Conservation (phyloP, 2,797 vertebrate genomes). For the Sebastes nivosus region DNA sequence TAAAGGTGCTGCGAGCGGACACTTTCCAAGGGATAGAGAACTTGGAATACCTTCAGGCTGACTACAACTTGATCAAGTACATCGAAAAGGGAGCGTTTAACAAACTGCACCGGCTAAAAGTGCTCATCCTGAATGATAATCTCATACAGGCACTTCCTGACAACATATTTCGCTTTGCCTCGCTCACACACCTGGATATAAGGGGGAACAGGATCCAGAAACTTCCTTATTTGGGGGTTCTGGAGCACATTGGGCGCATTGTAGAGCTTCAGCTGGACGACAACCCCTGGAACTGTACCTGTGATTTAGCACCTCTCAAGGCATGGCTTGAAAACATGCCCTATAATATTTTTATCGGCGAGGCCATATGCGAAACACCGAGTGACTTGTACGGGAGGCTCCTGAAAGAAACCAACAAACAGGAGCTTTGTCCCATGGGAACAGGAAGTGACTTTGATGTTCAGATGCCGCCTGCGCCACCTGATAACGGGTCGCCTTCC, state of each 20-base stretch:
- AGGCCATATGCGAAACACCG: conserved; percentile 97
- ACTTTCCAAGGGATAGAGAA: conserved; percentile 98
- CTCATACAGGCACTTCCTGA: conserved; percentile 95
- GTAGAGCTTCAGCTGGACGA: conserved; percentile 97
- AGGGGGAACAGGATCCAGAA: conserved; percentile 98
- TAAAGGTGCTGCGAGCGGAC: conserved; percentile 95
- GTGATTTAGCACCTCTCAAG: conserved; percentile 96
- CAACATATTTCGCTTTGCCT: conserved; percentile 98
- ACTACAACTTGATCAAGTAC: conserved; percentile 99
- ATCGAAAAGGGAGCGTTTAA: conserved; percentile 99
- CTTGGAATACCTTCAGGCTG: conserved; percentile 99
- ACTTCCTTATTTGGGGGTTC: conserved; percentile 95
- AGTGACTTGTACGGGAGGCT: conserved; percentile 95
- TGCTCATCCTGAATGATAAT: conserved; percentile 98
- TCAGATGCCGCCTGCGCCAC: conserved; percentile 88
- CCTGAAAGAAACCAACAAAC: conserved; percentile 96
- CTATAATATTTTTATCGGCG: conserved; percentile 98
- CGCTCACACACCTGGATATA: conserved; percentile 98
- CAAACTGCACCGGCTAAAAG: conserved; percentile 97
- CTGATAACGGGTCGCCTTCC: conserved; percentile 87
- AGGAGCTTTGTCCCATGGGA: conserved; percentile 96
- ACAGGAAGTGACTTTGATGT: conserved; percentile 95
- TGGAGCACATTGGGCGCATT: conserved; percentile 97
- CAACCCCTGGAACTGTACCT: conserved; percentile 99
- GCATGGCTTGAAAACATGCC: conserved; percentile 99